Conservation (phyloP, 2,113 vertebrate species). For the Mugil cephalus region DNA sequence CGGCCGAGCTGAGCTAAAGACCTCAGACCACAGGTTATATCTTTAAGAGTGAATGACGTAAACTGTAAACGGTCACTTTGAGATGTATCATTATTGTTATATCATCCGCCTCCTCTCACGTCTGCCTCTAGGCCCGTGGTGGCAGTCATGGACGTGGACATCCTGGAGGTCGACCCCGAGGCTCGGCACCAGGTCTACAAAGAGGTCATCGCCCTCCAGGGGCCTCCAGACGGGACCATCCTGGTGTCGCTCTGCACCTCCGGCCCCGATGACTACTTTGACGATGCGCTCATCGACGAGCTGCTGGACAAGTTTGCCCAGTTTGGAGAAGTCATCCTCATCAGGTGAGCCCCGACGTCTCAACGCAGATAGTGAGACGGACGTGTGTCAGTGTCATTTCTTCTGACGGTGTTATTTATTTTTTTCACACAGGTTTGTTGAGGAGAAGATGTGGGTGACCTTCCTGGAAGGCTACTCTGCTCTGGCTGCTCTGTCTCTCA, state of each 20-base stretch:
- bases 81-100: too few relatives aligned
- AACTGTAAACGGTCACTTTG: too few relatives aligned
- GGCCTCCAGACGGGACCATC: conserved; percentile 95
- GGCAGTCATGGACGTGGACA: conserved; percentile 94
- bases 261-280: conserved; percentile 91
- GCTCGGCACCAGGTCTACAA: conserved; percentile 95
- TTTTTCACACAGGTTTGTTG: conserved; percentile 89
- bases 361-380: background rate
- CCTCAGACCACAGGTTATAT: conserved; percentile 95
- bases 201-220: conserved; percentile 93
- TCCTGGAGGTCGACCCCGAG: conserved; percentile 96
- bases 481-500: conserved; percentile 89
- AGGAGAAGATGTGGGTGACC: conserved; percentile 99
- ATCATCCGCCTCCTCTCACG: background rate
- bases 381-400: background rate
- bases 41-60: background rate
- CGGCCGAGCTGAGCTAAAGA: conserved; percentile 96
- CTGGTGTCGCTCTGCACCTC: conserved; percentile 92
- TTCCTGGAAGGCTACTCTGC: conserved; percentile 97
- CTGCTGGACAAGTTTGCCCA: conserved; percentile 92
- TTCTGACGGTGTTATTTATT: background rate
- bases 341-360: conserved; percentile 86
- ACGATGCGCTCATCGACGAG: conserved; percentile 94
- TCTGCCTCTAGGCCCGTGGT: conserved; percentile 90
- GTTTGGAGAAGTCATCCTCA: conserved; percentile 97